Evolutionary conservation across 2,888 invertebrate genomes (phyloP).

Genomic region (Acanthosoma haemorrhoidale): DNA sequence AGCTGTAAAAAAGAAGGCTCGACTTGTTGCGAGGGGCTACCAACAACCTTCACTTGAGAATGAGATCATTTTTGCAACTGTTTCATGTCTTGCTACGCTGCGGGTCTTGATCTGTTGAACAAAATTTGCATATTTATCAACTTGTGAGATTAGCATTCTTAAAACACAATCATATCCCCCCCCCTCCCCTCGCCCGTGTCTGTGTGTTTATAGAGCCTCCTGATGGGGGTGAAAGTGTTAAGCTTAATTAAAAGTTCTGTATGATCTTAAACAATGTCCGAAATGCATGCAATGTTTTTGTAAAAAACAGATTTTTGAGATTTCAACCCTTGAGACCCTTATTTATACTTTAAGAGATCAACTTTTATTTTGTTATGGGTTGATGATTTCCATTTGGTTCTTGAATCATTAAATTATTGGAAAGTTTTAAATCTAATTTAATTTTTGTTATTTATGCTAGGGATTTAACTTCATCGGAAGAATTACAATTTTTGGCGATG

Average conservation of each 20-base stretch:
- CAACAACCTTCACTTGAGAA: constrained; percentile 24
- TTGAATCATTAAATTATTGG: background rate
- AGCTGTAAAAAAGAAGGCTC: constrained; percentile 9
- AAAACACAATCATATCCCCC: too few relatives aligned
- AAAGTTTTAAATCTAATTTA: background rate
- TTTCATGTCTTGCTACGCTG: background rate
- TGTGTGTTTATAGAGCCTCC: constrained; percentile 17
- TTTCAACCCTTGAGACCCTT: constrained; percentile 19
- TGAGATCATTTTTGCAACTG: constrained; percentile 15
- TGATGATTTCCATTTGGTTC: constrained; percentile 26
- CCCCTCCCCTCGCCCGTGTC: background rate
- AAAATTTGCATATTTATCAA: constrained; percentile 17
- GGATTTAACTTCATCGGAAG: background rate
- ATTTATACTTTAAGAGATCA: constrained; percentile 12
- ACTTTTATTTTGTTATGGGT: constrained; percentile 22
- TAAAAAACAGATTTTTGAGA: constrained; percentile 12
- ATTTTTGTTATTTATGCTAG: constrained; percentile 6
- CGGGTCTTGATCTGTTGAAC: constrained; percentile 7
- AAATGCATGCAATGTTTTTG: constrained; percentile 23
- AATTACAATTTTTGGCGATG: constrained; percentile 13
- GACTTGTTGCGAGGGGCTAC: constrained; percentile 28
- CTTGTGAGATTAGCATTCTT: constrained; percentile 26
- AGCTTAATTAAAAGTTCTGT: constrained; percentile 20
- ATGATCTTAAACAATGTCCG: constrained; percentile 27
- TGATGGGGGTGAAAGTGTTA: constrained; percentile 1